phyloP scores from a whole-genome alignment of 1,140 invertebrate genomes.

The Drosophila tristis region DNA sequence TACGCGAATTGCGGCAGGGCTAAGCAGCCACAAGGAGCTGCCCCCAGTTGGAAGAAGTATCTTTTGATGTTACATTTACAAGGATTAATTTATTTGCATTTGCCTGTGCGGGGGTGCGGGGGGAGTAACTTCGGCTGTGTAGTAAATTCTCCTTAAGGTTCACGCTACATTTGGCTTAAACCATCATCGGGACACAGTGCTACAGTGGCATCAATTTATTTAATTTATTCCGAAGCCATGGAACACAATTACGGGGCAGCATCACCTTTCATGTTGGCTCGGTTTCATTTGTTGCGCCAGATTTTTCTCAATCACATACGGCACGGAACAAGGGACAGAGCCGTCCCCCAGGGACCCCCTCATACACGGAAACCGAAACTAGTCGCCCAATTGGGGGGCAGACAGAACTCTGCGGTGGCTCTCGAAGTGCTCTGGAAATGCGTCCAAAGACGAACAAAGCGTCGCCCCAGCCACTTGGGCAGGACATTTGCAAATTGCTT shows the following conservation, averaged over 20 bases:
- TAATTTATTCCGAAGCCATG: constrained; percentile 62
- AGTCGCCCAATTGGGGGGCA: constrained; percentile 52
- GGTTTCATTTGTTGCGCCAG: constrained; percentile 79
- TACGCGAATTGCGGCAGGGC: constrained; percentile 42
- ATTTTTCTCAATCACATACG: constrained; percentile 80
- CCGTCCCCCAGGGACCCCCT: constrained; percentile 19
- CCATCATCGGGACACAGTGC: constrained; percentile 27
- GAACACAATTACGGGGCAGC: constrained; percentile 49
- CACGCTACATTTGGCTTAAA: constrained; percentile 48
- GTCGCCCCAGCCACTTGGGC: constrained; percentile 8
- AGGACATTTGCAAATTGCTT: constrained; percentile 78
- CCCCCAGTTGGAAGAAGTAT: constrained; percentile 23
- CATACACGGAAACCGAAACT: constrained; percentile 43
- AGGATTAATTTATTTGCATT: constrained; percentile 67
- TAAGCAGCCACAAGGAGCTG: constrained; percentile 42
- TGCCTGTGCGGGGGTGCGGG: not conserved
- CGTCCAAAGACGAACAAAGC: constrained; percentile 43
- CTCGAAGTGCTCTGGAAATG: constrained; percentile 9
- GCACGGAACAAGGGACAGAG: not conserved
- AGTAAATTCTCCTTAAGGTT: constrained; percentile 38
- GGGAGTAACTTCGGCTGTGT: not conserved
- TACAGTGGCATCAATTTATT: constrained; percentile 23
- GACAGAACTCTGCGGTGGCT: constrained; percentile 45
- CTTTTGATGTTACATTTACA: constrained; percentile 65
- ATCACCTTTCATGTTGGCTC: constrained; percentile 63